Percentiles rank a stretch among this genome's conserved stretches.
Conservation (phyloP, 2,113 vertebrate genomes). For the Campylorhamphus procurvoides region DNA sequence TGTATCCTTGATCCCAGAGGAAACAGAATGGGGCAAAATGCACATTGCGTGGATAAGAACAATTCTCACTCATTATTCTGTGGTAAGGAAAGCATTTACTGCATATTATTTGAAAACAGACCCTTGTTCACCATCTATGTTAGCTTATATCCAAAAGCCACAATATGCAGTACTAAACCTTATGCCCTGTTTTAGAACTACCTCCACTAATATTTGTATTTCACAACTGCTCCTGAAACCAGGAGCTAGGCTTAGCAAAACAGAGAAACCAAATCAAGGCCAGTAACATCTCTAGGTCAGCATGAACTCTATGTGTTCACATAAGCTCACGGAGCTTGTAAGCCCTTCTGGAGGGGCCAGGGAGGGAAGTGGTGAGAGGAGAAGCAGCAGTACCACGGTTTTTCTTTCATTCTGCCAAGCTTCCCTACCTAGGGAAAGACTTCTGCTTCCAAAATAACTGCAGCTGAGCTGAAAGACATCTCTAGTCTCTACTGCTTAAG, state of each 20-base stretch:
- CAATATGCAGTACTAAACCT: rapidly evolving
- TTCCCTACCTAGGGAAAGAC: background rate
- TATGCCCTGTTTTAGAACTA: background rate
- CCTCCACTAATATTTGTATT: background rate
- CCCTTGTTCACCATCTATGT: background rate
- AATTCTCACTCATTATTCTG: background rate
- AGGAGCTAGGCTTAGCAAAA: background rate
- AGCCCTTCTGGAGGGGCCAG: background rate
- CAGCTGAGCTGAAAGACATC: background rate
- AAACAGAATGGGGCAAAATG: rapidly evolving
- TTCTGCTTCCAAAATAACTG: constrained; percentile 18
- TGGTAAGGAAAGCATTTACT: background rate
- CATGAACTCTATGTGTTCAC: background rate
- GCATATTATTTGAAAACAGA: background rate
- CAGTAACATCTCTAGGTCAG: background rate
- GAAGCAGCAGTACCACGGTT: background rate
- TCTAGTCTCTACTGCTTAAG: background rate
- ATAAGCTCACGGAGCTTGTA: background rate
- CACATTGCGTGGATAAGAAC: background rate
- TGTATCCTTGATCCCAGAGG: background rate
- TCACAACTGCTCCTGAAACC: background rate
- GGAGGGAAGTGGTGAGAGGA: background rate
- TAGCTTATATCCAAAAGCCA: background rate
- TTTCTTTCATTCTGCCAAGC: background rate
- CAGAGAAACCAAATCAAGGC: background rate